A percentile compares a stretch with the other conserved stretches of the same genome.
Evolutionary conservation across 2,888 invertebrate genomes (phyloP).

Genomic region (Dasysyrphus albostriatus): DNA sequence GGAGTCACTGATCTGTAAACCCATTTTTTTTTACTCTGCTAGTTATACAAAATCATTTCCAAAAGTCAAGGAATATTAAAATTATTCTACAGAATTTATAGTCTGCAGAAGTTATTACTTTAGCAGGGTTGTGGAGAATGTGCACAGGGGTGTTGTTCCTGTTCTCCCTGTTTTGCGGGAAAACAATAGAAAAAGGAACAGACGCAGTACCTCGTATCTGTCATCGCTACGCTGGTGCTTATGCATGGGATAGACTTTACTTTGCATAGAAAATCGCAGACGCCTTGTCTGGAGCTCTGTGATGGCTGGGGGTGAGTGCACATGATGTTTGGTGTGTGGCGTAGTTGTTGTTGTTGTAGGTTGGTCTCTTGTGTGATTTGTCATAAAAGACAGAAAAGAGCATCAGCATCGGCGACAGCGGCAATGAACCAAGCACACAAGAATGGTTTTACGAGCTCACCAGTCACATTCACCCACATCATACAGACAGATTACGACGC

Average conservation of each 20-base stretch:
- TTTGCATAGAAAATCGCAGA: constrained; percentile 70
- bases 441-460: constrained; percentile 66
- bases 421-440: constrained; percentile 47
- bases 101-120: constrained; percentile 10
- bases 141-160: constrained; percentile 16
- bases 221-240: constrained; percentile 38
- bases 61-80: background rate
- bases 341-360: constrained; percentile 15
- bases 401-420: constrained; percentile 14
- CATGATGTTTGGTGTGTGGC: constrained; percentile 25
- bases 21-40: background rate
- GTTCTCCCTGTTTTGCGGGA: constrained; percentile 31
- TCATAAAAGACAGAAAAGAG: constrained; percentile 46
- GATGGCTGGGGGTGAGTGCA: constrained; percentile 59
- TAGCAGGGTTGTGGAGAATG: background rate
- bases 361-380: constrained; percentile 52
- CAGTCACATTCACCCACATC: constrained; percentile 6
- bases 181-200: constrained; percentile 56
- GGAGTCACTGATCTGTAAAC: background rate
- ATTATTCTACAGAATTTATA: background rate
- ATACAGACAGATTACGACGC: background rate
- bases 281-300: constrained; percentile 61
- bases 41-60: background rate
- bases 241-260: constrained; percentile 37
- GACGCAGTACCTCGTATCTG: constrained; percentile 44